Percentiles rank a stretch among this genome's conserved stretches.
phyloP scores from a whole-genome alignment of 2,888 invertebrate genomes.

The Phortica okadai region DNA sequence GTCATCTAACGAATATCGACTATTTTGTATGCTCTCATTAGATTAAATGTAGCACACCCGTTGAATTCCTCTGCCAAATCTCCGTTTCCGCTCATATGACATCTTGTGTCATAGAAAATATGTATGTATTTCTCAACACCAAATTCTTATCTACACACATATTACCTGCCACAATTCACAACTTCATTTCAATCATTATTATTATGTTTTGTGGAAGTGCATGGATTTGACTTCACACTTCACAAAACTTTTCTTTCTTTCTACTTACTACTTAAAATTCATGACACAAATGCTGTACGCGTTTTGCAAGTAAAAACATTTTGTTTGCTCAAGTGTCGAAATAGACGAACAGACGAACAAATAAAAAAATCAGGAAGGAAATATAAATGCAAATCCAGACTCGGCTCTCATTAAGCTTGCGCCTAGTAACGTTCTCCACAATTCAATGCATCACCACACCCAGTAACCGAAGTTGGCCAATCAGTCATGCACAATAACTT shows the following conservation, averaged over 20 bases:
- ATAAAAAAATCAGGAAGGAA: slow-evolving; percentile 24
- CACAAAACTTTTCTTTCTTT: neutral
- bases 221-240: no score
- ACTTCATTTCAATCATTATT: slow-evolving; percentile 5
- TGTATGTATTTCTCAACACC: neutral
- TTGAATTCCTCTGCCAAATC: no score
- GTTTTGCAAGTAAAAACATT: slow-evolving; percentile 59
- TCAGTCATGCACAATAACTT: slow-evolving; percentile 17
- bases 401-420: neutral
- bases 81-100: no score
- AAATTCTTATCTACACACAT: neutral
- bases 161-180: slow-evolving; percentile 21
- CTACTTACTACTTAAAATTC: slow-evolving; percentile 60
- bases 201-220: neutral
- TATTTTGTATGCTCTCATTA: no score
- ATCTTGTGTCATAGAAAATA: neutral
- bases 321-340: slow-evolving; percentile 39
- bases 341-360: slow-evolving; percentile 25
- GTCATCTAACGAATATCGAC: no score
- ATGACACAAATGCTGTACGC: slow-evolving; percentile 63
- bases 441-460: neutral
- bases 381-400: slow-evolving; percentile 21
- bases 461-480: slow-evolving; percentile 54
- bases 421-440: no score
- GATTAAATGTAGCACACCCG: no score